Base-by-base conservation (phyloP, 2,113 vertebrate species). In the Indri indri region DNA sequence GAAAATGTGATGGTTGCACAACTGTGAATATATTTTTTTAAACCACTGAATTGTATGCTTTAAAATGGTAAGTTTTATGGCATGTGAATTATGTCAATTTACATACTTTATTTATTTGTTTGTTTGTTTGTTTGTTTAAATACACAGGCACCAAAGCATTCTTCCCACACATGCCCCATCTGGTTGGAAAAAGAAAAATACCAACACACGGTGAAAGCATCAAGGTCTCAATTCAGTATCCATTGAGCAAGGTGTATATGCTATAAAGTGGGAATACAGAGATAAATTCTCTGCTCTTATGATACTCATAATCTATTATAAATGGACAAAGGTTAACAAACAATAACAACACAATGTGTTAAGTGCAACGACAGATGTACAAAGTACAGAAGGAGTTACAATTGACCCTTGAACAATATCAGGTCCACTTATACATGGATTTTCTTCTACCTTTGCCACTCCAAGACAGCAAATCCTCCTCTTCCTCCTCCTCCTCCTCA, bases 131-230 rank as follows among this genome's bases (percentile, higher is more conserved):
- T 61, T 80, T 61, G 77, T 79, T 94, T 12, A 90, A 10, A 80
- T 10, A 88, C 7, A 71, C 1, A 87, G 54, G 93, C 30, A 91
- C 34, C 45, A 91, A 90, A 90, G 30, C 76, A 34, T n/a, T 82
- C 45, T 94, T 81, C 34, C 34, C 79, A 92, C 37, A 92, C 54
- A 70, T 54, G 34, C 23, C 71, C 22, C 77, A 61, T 73, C 16
- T 30, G 20, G 17, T 47, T 91, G 34, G 50, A 54, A 91, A 92
- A 91, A 76, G 59, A 34, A 89, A 90, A 96, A 57, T 87, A 89
- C 40, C 61, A 59, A 89, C 25, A 89, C 22, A 92, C 61, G 65
- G 27, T 83, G 34, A 94, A 90, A 20, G 30, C 45, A 73, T 79
- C 80, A 66, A 59, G 27, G 42, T 76, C 52, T 71, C 65, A 50